phyloP scores from a whole-genome alignment of 1,140 invertebrate genomes.

The Sarcophaga bullata region DNA sequence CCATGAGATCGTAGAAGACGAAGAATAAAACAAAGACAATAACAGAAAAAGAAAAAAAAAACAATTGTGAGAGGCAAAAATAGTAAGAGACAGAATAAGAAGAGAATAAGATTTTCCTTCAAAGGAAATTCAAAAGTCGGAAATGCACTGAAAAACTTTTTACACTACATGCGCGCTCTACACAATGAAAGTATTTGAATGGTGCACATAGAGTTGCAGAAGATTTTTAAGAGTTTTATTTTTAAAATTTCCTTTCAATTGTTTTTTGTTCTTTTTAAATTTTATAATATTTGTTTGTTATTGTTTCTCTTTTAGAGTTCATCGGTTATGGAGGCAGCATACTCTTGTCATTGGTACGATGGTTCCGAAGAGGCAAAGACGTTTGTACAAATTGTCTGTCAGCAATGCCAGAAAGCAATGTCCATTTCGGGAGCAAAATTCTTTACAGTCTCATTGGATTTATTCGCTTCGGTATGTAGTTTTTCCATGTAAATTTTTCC shows the following conservation, averaged over 20 bases:
- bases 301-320: conserved; percentile 72
- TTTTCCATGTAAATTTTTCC: neutral
- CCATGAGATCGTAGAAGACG: neutral
- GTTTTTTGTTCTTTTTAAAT: neutral
- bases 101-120: neutral
- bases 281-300: conserved; percentile 37
- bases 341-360: conserved; percentile 88
- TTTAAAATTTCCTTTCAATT: neutral
- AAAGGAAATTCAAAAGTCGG: conserved; percentile 32
- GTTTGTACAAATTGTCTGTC: conserved; percentile 89
- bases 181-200: neutral
- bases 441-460: conserved; percentile 85
- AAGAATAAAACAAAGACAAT: neutral
- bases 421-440: conserved; percentile 88
- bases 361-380: conserved; percentile 88
- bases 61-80: too few relatives aligned
- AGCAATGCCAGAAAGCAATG: conserved; percentile 88
- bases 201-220: neutral
- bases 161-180: neutral
- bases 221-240: neutral
- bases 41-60: too few relatives aligned
- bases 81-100: neutral
- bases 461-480: conserved; percentile 82
- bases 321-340: conserved; percentile 88
- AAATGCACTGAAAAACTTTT: conserved; percentile 30